Percentiles rank a stretch among this genome's conserved stretches.
Evolutionary conservation across 2,888 invertebrate genomes (phyloP).

Genomic region (Lutraria lutraria): DNA sequence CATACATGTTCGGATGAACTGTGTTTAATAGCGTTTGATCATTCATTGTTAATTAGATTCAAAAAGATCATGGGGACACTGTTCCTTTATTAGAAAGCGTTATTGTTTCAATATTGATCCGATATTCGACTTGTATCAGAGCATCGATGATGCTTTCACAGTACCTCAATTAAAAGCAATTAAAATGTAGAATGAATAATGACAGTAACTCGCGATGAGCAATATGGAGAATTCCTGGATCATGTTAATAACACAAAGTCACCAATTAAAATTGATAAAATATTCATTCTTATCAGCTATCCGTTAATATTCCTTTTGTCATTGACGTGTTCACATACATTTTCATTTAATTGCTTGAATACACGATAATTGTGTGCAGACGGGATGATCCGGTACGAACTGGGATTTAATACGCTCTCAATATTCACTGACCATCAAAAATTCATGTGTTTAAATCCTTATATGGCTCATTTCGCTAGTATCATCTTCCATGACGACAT

Average conservation of each 20-base stretch:
- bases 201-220: neutral
- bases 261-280: slow-evolving; percentile 48
- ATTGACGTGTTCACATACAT: slow-evolving; percentile 35
- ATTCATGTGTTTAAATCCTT: neutral
- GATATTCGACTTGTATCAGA: neutral
- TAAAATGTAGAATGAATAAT: neutral
- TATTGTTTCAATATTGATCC: neutral
- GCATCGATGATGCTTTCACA: neutral
- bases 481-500: neutral
- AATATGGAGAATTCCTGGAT: neutral
- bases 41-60: slow-evolving; percentile 5
- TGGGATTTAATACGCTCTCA: neutral
- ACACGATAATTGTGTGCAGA: neutral
- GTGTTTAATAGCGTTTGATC: slow-evolving; percentile 1
- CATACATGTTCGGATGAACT: neutral
- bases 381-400: neutral
- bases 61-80: neutral
- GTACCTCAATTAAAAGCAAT: slow-evolving; percentile 22
- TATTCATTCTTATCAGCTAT: slow-evolving; percentile 41
- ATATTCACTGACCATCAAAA: neutral
- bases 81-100: neutral
- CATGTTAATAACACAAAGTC: neutral
- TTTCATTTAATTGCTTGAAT: slow-evolving; percentile 61
- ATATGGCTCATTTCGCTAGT: neutral
- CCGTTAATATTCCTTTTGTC: slow-evolving; percentile 44